phyloP scores from a whole-genome alignment of 2,888 invertebrate genomes.

The Hecatera dysodea region DNA sequence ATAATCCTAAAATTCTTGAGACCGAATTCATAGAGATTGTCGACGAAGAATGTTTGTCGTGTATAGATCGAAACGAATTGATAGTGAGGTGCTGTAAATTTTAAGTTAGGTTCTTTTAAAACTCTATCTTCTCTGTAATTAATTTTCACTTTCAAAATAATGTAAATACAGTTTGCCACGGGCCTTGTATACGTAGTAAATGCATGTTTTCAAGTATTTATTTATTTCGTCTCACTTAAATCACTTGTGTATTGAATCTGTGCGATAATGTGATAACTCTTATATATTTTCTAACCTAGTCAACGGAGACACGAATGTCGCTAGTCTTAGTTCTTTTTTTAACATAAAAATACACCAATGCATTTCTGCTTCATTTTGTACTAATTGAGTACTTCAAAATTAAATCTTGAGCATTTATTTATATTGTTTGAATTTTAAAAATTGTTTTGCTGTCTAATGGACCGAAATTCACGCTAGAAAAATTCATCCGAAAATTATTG shows the following conservation, averaged over 20 bases:
- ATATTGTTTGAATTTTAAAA: constrained; percentile 52
- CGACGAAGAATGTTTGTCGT: constrained; percentile 66
- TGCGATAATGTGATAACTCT: constrained; percentile 77
- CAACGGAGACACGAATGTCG: constrained; percentile 72
- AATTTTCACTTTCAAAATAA: constrained; percentile 72
- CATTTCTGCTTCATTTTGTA: constrained; percentile 79
- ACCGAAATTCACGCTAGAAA: constrained; percentile 31
- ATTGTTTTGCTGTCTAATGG: constrained; percentile 13
- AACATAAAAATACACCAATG: constrained; percentile 72
- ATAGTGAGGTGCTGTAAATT: constrained; percentile 69
- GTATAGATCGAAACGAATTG: constrained; percentile 74
- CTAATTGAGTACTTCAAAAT: constrained; percentile 67
- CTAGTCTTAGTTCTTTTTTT: constrained; percentile 73
- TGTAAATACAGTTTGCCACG: constrained; percentile 66
- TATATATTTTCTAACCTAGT: constrained; percentile 79
- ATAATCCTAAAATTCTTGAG: constrained; percentile 78
- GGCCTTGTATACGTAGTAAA: constrained; percentile 76
- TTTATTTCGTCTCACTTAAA: constrained; percentile 44
- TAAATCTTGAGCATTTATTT: constrained; percentile 62
- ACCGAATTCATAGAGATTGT: constrained; percentile 79
- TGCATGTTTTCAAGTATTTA: constrained; percentile 65
- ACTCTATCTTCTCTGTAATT: constrained; percentile 60
- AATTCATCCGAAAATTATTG: constrained; percentile 6
- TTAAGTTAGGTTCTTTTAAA: constrained; percentile 67
- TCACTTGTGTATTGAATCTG: constrained; percentile 59